Evolutionary conservation across 1,140 invertebrate species (phyloP).

Genomic region (Thereuonema tuberculata): DNA sequence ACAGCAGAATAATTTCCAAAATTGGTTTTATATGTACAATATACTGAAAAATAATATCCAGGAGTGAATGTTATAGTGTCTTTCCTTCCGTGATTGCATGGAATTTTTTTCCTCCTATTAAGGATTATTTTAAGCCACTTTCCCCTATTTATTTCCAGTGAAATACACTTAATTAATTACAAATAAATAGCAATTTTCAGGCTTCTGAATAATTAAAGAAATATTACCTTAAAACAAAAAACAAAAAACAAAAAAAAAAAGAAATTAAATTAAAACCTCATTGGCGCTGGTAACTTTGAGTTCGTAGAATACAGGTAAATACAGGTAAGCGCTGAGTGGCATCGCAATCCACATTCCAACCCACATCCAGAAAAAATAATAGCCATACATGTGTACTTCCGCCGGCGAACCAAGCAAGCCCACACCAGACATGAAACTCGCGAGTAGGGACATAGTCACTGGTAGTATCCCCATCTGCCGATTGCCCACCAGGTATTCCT

Average conservation of each 20-base stretch:
- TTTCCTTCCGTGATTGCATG: too few species aligned
- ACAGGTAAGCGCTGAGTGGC: constrained; percentile 24
- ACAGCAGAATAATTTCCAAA: too few species aligned
- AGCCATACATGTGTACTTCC: constrained; percentile 23
- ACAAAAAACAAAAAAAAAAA: too few species aligned
- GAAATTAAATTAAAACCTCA: too few species aligned
- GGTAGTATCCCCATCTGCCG: constrained; percentile 25
- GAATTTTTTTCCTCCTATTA: too few species aligned
- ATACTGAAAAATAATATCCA: too few species aligned
- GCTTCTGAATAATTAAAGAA: too few species aligned
- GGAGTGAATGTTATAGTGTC: too few species aligned
- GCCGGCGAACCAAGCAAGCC: constrained; percentile 27
- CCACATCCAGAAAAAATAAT: constrained; percentile 27
- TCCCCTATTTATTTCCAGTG: constrained; percentile 77
- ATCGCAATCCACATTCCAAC: constrained; percentile 19
- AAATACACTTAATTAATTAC: constrained; percentile 54
- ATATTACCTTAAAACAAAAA: too few species aligned
- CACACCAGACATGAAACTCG: constrained; percentile 33
- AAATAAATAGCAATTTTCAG: too few species aligned
- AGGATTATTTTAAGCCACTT: too few species aligned
- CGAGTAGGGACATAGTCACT: constrained; percentile 20
- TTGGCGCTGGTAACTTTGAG: constrained; percentile 29
- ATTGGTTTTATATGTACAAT: too few species aligned
- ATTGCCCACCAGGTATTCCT: constrained; percentile 30
- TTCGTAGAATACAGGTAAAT: constrained; percentile 31